Evolutionary conservation across 2,113 vertebrate species (phyloP).

Genomic region (Probosciger aterrimus): DNA sequence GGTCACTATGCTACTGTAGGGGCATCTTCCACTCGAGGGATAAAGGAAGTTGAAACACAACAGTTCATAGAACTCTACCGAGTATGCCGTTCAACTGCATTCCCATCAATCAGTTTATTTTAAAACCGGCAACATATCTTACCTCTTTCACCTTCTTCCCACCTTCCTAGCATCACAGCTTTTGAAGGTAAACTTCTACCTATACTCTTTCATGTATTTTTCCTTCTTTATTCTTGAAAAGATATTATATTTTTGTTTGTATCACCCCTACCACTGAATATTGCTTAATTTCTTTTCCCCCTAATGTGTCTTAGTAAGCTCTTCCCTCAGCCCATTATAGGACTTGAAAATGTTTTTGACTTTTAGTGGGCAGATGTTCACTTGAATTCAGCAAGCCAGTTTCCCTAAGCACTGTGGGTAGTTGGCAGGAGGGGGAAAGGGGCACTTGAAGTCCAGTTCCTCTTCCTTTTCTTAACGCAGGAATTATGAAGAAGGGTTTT

Average conservation of each 20-base stretch:
- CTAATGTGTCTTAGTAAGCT: neutral
- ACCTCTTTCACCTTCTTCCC: neutral
- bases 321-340: neutral
- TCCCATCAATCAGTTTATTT: neutral
- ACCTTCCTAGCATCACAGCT: neutral
- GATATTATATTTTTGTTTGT: neutral
- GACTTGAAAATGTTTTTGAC: neutral
- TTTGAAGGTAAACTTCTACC: neutral
- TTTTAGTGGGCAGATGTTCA: neutral
- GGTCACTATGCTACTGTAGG: neutral
- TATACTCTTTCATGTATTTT: neutral
- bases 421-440: fast-evolving
- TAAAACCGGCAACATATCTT: neutral
- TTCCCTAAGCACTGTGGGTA: neutral
- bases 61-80: neutral
- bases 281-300: neutral
- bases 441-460: neutral
- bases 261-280: neutral
- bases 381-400: neutral
- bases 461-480: neutral
- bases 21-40: neutral
- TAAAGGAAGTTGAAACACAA: neutral
- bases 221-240: neutral
- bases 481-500: neutral
- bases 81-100: neutral